Conservation (phyloP, 2,797 vertebrate species). For the Notolabrus celidotus region DNA sequence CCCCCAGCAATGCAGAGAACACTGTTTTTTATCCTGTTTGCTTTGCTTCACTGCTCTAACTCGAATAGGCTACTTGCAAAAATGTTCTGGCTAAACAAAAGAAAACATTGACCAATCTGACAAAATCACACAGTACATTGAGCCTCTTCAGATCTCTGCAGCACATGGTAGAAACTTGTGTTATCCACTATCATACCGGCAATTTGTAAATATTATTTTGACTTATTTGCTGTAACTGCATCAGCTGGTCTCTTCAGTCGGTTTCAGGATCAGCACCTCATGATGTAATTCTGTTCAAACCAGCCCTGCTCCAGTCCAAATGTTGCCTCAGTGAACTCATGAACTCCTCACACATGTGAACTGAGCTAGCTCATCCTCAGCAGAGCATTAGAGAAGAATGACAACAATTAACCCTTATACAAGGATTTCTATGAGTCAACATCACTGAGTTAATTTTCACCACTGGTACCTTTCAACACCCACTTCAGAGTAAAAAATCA, state of each 20-base stretch:
- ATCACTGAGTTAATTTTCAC: conserved; percentile 57
- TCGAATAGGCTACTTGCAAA: conserved; percentile 39
- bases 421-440: conserved; percentile 48
- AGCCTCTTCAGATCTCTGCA: conserved; percentile 15
- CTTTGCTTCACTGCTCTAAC: conserved; percentile 48
- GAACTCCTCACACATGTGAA: conserved; percentile 17
- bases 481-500: conserved; percentile 37
- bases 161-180: not conserved
- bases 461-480: conserved; percentile 51
- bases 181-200: not conserved
- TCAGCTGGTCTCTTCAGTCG: not conserved
- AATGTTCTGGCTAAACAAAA: conserved; percentile 3
- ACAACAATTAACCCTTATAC: conserved; percentile 25
- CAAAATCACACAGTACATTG: conserved; percentile 6
- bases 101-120: conserved; percentile 10
- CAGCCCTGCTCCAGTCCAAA: not conserved
- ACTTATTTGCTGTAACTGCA: conserved; percentile 19
- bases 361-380: not conserved
- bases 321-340: not conserved
- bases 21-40: not conserved
- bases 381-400: not conserved
- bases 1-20: conserved; percentile 41
- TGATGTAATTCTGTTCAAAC: conserved; percentile 2
- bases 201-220: conserved; percentile 16
- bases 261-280: conserved; percentile 7